Percentiles rank a stretch among this genome's conserved stretches.
Evolutionary conservation across 2,113 vertebrate genomes (phyloP).

Genomic region (Xiphias gladius): DNA sequence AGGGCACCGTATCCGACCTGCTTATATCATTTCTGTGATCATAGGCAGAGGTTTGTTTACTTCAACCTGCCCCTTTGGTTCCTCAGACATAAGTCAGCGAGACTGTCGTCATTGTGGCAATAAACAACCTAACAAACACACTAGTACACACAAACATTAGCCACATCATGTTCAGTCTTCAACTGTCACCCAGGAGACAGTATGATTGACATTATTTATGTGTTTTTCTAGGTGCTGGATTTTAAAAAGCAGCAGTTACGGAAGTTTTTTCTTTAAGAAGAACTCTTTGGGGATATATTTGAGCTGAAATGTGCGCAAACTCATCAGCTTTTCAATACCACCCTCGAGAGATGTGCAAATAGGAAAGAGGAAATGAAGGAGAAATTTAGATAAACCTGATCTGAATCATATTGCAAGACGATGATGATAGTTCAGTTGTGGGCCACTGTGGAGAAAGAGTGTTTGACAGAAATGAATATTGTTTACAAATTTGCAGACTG

Average conservation of each 20-base stretch:
- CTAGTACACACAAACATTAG: constrained; percentile 3
- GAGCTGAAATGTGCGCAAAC: neutral
- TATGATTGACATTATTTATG: constrained; percentile 27
- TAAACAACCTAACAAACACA: constrained; percentile 44
- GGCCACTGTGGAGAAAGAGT: neutral
- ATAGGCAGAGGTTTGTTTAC: constrained; percentile 60
- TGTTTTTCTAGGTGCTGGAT: constrained; percentile 1
- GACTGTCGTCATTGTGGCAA: constrained; percentile 37
- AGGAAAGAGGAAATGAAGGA: constrained; percentile 16
- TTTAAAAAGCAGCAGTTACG: constrained; percentile 6
- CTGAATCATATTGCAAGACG: constrained; percentile 3
- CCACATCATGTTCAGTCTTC: constrained; percentile 17
- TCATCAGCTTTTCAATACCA: neutral
- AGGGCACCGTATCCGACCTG: constrained; percentile 39
- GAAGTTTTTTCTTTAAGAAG: neutral
- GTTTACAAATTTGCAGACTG: constrained; percentile 31
- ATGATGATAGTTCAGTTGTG: constrained; percentile 6
- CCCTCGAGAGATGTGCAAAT: neutral
- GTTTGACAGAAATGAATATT: constrained; percentile 46
- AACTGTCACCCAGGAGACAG: constrained; percentile 37
- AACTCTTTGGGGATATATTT: neutral
- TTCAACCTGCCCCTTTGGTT: constrained; percentile 22
- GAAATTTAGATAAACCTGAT: constrained; percentile 6
- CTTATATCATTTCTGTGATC: constrained; percentile 49
- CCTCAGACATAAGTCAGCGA: constrained; percentile 49